Evolutionary conservation across 2,797 vertebrate species (phyloP), one percentile per base, ranked within the genome.

Genomic region (Ciconia nigra): DNA sequence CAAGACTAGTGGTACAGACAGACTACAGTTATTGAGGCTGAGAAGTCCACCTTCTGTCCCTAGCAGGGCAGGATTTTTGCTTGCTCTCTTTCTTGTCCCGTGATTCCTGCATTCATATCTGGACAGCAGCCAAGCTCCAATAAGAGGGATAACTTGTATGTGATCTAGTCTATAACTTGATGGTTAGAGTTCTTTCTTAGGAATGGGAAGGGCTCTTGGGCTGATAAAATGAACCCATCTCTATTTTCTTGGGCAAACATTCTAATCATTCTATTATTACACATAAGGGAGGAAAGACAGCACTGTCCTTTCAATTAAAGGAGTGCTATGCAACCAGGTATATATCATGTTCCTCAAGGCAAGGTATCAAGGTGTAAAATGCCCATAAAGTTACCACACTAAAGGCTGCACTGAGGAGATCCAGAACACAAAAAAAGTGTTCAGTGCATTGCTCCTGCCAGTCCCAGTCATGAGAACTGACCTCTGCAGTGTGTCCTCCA

Each of bases 81-180:
- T 66, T n/a, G 13, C 7, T 80, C 3, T 72, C 33, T 19, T 33
- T 62, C 35, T 71, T 63, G 19, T 58, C 8, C 17, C 8, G 0
- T 65, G 21, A 11, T 33, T 65, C 21, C 37, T 84, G 10, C 24
- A 14, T 71, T 71, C 13, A 10, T 44, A 42, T 35, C 37, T 49
- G 18, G 33, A 63, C 15, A 91, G 13, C 18, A 71, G 13, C 33
- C 33, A 41, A 69, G 35, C 11, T 89, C 33, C 66, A 61, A 20
- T 2, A 49, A 41, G 17, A 84, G 24, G 4, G 11, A 33, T 44
- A 78, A 10, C 3, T 63, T 42, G 3, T 28, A 61, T 0, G 0
- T 55, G 13, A 55, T 28, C 42, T 71, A 55, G 15, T 71, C 22
- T 37, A 24, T 25, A 62, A 18, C 4, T 54, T 65, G 28, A 12